A percentile compares a stretch with the other conserved stretches of the same genome.
phyloP scores from a whole-genome alignment of 2,797 vertebrate genomes.

The Petrocephalus schoutedeni region DNA sequence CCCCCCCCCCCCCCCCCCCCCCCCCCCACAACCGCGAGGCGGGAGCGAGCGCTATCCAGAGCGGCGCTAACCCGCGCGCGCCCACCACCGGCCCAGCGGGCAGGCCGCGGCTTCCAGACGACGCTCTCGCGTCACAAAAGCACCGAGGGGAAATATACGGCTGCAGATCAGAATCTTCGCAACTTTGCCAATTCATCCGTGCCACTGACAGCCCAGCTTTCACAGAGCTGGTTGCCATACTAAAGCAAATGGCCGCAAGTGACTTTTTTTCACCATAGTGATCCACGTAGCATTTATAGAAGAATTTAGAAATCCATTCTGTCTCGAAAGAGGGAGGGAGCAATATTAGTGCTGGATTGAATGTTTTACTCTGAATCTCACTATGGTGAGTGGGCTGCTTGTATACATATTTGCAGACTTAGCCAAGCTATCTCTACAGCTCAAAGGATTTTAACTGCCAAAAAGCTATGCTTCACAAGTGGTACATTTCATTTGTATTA shows the following conservation, averaged over 20 bases:
- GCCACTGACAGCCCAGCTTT: not conserved
- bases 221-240: not conserved
- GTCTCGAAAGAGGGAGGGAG: not conserved
- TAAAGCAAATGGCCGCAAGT: not conserved
- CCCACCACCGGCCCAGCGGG: not conserved
- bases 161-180: not conserved
- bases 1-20: not conserved
- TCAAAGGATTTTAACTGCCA: constrained; percentile 1
- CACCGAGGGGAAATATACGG: not conserved
- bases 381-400: not conserved
- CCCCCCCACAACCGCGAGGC: not conserved
- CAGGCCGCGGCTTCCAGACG: not conserved
- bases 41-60: not conserved
- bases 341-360: not conserved
- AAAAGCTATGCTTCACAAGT: not conserved
- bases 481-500: not conserved
- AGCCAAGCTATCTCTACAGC: not conserved
- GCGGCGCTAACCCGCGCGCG: not conserved
- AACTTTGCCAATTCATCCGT: not conserved
- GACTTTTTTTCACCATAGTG: not conserved
- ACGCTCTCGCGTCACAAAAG: not conserved
- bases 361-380: not conserved
- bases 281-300: not conserved
- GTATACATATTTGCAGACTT: not conserved
- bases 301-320: not conserved